These are phyloP conservation scores for Aelia acuminata DNA, from an alignment of 2,888 invertebrate genomes.

Conservation along the genomic window DNA sequence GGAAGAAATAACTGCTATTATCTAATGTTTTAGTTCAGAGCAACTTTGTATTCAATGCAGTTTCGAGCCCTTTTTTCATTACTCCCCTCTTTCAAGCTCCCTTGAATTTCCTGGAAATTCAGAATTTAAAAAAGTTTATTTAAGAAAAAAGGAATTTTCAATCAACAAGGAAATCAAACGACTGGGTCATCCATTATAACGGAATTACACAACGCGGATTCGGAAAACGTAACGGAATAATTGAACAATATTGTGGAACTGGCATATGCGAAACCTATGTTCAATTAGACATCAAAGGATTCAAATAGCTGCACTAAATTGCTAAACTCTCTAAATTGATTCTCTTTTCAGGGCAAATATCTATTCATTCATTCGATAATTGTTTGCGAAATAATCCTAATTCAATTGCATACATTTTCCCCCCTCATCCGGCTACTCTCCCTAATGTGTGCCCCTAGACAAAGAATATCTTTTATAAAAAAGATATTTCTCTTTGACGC, in stretches of 20 bases:
- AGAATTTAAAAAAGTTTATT: not conserved
- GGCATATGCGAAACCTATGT: not conserved
- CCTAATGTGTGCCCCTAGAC: no score
- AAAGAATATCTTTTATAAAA: no score
- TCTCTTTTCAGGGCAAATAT: no score
- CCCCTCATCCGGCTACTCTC: no score
- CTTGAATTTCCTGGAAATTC: no score
- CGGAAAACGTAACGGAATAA: not conserved
- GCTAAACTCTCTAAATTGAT: no score
- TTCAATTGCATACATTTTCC: no score
- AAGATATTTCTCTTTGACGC: no score
- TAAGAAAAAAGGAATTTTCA: not conserved
- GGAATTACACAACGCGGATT: not conserved
- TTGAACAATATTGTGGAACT: not conserved
- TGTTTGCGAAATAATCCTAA: no score
- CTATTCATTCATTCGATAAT: no score
- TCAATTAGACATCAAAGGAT: not conserved
- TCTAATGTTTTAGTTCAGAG: not conserved
- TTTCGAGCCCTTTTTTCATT: not conserved
- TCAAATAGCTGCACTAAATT: not conserved
- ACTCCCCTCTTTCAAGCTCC: no score
- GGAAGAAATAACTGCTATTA: no score
- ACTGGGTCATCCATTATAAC: not conserved
- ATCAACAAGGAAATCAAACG: not conserved
- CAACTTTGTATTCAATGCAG: not conserved